Conservation (phyloP, 2,113 vertebrate species). For the Chionis minor region DNA sequence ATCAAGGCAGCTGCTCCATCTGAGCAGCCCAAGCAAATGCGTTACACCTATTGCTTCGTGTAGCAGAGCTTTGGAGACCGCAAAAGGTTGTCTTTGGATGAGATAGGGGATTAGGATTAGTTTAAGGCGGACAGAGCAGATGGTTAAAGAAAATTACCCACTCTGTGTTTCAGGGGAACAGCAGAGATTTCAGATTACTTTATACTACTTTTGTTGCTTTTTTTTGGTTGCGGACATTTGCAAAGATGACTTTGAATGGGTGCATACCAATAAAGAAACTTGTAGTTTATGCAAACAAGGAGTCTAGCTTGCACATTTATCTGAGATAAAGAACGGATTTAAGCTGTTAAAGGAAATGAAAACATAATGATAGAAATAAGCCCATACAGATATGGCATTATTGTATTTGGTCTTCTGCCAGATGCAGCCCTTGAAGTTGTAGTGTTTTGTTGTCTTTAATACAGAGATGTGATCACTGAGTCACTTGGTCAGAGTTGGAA, state of each 20-base stretch:
- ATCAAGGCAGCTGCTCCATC: background rate
- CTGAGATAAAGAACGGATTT: background rate
- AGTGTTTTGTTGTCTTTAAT: background rate
- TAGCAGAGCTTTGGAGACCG: background rate
- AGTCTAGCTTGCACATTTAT: background rate
- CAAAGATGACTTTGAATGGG: background rate
- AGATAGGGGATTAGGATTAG: background rate
- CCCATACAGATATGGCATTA: background rate
- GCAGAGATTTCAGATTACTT: background rate
- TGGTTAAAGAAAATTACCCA: background rate
- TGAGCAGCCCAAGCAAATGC: background rate
- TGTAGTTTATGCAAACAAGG: background rate
- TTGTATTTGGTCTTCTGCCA: background rate
- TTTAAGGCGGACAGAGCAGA: background rate
- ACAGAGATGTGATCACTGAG: background rate
- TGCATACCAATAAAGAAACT: background rate
- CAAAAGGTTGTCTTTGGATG: background rate
- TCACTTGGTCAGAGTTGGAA: background rate
- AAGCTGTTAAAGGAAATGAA: background rate
- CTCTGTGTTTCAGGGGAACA: background rate
- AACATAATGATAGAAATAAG: background rate
- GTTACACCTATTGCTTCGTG: background rate
- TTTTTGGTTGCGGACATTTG: background rate
- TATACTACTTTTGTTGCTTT: background rate
- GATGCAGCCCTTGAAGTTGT: background rate